Evolutionary conservation across 2,797 vertebrate genomes (phyloP), one percentile per base, ranked within the genome.

Genomic region (Macrochelys suwanniensis): DNA sequence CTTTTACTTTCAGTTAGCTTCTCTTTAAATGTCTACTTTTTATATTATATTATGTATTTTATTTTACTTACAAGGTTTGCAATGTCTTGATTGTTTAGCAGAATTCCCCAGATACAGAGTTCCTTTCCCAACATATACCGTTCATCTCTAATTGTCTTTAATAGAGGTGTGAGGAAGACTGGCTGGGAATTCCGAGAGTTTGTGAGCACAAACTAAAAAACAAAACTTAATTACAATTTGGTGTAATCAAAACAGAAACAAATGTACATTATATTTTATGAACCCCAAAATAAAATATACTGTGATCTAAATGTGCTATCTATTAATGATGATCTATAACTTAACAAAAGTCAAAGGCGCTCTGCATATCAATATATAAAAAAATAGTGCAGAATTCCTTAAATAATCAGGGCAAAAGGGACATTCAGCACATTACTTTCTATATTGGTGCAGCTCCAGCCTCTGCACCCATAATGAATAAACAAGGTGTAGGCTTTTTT

Each of bases 81-180:
- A 6, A 97, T 82, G 92, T 98, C 96, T n/a, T 95, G 94, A 50
- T 97, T 97, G 83, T 82, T 97, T 82, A 98, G 95, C 7, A 82
- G 89, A 82, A 98, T 88, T 65, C 97, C 95, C 97, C 97, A 98
- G 82, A 98, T 13, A 68, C 96, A 97, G n/a, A 98, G 53, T 59
- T 98, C 97, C 42, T 94, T 97, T 50, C 93, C 96, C 50, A 91
- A 65, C 16, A 19, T 96, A 92, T 98, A 98, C 11, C 90, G 47
- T 82, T 97, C 98, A n/a, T 97, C 93, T 59, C 17, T 92, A 33
- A 98, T 96, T 49, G 98, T 96, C 97, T 88, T 94, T 49, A 98
- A 90, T 79, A 98, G 71, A 47, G 96, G 96, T 82, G 96, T 95
- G 45, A 98, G 84, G 78, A 94, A 97, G 86, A 98, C 28, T 1